Evolutionary conservation across 2,888 invertebrate genomes (phyloP).

Genomic region (Coenonympha arcania): DNA sequence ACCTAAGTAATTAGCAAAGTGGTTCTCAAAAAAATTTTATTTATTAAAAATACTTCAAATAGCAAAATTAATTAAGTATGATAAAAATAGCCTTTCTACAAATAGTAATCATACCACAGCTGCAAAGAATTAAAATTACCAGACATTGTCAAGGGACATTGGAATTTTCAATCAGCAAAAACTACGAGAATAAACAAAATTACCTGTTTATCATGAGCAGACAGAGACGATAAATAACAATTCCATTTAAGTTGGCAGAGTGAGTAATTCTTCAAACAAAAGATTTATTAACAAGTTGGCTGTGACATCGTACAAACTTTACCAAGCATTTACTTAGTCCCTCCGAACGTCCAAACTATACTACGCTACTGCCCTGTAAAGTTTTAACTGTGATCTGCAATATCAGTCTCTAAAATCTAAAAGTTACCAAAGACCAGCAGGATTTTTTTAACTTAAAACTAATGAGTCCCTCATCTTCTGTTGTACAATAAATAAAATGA

Average conservation of each 20-base stretch:
- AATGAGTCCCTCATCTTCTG: too few relatives aligned
- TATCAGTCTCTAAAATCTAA: not conserved
- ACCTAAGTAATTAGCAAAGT: too few relatives aligned
- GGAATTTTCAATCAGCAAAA: not conserved
- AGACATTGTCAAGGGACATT: too few relatives aligned
- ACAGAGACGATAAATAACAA: not conserved
- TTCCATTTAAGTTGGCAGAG: not conserved
- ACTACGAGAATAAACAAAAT: not conserved
- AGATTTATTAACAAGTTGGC: slow-evolving; percentile 1
- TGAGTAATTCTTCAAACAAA: not conserved
- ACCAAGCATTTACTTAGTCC: not conserved
- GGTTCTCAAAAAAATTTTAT: too few relatives aligned
- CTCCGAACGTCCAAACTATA: not conserved
- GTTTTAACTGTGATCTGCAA: not conserved
- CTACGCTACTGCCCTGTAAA: not conserved
- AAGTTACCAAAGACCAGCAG: not conserved
- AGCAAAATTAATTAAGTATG: too few relatives aligned
- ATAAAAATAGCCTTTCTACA: too few relatives aligned
- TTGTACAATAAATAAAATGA: too few relatives aligned
- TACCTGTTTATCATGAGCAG: not conserved
- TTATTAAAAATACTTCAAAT: too few relatives aligned
- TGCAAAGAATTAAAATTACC: too few relatives aligned
- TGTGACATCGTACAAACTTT: not conserved
- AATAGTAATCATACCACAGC: too few relatives aligned
- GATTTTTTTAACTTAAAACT: not conserved